Percentiles rank a stretch among this genome's conserved stretches.
Conservation (phyloP, 2,797 vertebrate genomes). For the Lerista edwardsae region DNA sequence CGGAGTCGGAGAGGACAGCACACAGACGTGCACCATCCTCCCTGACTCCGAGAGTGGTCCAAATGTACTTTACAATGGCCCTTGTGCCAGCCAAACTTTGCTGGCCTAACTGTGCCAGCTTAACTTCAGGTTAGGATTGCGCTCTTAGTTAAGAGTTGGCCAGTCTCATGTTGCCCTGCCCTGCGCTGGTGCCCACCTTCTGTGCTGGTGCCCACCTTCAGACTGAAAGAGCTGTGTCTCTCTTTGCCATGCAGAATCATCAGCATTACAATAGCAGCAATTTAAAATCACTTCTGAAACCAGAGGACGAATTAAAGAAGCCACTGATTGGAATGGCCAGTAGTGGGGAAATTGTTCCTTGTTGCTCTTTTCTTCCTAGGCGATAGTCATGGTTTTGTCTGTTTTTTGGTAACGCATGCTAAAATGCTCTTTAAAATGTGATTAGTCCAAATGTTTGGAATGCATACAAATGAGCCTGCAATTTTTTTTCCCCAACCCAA, state of each 20-base stretch:
- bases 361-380: neutral
- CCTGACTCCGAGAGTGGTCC: too few species aligned
- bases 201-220: conserved; percentile 8
- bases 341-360: conserved; percentile 11
- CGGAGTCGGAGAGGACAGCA: too few species aligned
- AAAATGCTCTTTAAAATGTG: conserved; percentile 21
- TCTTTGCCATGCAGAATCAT: neutral
- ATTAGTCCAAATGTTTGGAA: conserved; percentile 15
- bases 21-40: too few species aligned
- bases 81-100: too few species aligned
- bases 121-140: too few species aligned
- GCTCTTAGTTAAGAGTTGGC: conserved; percentile 13
- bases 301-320: conserved; percentile 4
- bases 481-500: neutral
- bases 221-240: neutral
- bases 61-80: too few species aligned
- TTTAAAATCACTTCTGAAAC: neutral
- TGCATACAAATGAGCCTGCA: conserved; percentile 20
- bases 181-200: conserved; percentile 3
- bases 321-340: neutral
- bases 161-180: neutral
- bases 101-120: too few species aligned
- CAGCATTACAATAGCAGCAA: neutral
- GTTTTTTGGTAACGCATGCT: neutral
- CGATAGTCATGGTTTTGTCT: neutral